Evolutionary conservation across 1,140 invertebrate genomes (phyloP).

Genomic region (Zaprionus tsacasi): DNA sequence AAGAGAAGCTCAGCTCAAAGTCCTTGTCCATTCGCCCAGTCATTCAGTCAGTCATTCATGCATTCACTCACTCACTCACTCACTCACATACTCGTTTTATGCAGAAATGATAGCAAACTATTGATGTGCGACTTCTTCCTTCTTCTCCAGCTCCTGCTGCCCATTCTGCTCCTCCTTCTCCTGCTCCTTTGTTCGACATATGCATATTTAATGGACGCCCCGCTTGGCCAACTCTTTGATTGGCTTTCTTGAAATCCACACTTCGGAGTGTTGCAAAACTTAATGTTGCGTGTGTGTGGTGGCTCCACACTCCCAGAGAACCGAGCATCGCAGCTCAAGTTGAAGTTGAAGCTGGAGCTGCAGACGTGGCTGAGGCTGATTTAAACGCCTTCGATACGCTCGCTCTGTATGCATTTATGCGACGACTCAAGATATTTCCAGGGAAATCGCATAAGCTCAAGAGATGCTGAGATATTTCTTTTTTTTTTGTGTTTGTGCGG

Average conservation of each 20-base stretch:
- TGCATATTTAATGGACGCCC: constrained; percentile 46
- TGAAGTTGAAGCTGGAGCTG: constrained; percentile 3
- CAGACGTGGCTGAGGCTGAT: constrained; percentile 11
- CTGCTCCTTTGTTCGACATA: constrained; percentile 44
- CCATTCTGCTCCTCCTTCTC: background rate
- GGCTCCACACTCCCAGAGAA: too few relatives aligned
- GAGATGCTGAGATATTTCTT: constrained; percentile 30
- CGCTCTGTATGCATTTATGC: constrained; percentile 51
- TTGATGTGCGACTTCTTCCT: constrained; percentile 36
- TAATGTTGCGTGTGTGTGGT: constrained; percentile 43
- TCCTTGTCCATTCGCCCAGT: constrained; percentile 45
- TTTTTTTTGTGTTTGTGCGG: constrained; percentile 8
- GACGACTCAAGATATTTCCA: constrained; percentile 40
- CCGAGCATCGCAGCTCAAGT: background rate
- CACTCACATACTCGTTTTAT: constrained; percentile 50
- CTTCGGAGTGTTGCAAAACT: constrained; percentile 51
- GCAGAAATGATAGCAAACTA: constrained; percentile 61
- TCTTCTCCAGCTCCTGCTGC: constrained; percentile 8
- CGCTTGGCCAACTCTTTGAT: constrained; percentile 37
- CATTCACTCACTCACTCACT: constrained; percentile 17
- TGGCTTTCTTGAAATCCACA: constrained; percentile 58
- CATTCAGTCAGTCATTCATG: constrained; percentile 47
- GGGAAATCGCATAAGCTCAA: constrained; percentile 52
- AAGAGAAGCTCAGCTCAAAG: constrained; percentile 37
- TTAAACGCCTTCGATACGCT: constrained; percentile 34